Evolutionary conservation across 2,888 invertebrate genomes (phyloP).

Genomic region (Odontomyia ornata): DNA sequence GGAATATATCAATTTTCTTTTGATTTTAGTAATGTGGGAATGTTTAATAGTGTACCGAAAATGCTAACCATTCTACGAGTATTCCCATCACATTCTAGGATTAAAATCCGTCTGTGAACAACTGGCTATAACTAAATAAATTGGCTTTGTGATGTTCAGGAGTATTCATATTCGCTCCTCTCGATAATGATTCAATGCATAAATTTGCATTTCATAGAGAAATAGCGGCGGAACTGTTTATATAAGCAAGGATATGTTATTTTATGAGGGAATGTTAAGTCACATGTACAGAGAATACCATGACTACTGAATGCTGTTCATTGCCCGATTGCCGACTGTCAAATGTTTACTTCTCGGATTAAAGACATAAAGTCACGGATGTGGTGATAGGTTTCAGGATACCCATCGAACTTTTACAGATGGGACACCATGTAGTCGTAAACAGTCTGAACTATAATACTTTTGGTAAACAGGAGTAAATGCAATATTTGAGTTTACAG

Average conservation of each 20-base stretch:
- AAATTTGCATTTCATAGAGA: conserved; percentile 47
- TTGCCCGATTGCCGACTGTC: neutral
- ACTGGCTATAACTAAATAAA: conserved; percentile 29
- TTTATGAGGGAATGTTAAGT: conserved; percentile 23
- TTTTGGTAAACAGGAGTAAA: conserved; percentile 18
- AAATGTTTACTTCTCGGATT: conserved; percentile 36
- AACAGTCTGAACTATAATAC: conserved; percentile 20
- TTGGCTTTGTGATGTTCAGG: conserved; percentile 15
- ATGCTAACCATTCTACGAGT: too few relatives aligned
- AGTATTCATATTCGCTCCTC: neutral
- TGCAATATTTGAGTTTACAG: neutral
- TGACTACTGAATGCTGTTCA: neutral
- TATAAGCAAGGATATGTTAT: neutral
- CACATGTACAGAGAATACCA: neutral
- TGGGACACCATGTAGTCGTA: conserved; percentile 18
- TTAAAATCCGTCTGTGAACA: neutral
- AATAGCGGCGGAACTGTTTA: neutral
- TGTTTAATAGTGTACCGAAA: too few relatives aligned
- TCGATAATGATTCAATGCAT: conserved; percentile 48
- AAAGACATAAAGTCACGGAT: conserved; percentile 36
- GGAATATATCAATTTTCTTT: too few relatives aligned
- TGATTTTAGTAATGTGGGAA: too few relatives aligned
- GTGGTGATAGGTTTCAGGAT: conserved; percentile 1
- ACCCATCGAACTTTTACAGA: conserved; percentile 24
- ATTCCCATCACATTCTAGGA: too few relatives aligned